phyloP scores from a whole-genome alignment of 2,113 vertebrate genomes.

The Chloebia gouldiae region DNA sequence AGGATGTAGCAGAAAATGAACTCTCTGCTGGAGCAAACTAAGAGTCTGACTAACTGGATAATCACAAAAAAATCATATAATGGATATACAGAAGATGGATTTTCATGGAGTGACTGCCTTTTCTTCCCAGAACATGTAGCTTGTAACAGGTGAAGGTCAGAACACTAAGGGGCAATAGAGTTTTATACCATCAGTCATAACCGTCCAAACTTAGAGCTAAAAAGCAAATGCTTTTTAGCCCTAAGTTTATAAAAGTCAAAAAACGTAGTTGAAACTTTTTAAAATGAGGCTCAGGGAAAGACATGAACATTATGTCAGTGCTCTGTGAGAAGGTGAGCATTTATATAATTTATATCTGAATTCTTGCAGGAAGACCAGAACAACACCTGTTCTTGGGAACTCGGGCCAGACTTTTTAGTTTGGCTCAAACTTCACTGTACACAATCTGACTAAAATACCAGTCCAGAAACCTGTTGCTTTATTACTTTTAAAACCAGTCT shows the following conservation, averaged over 20 bases:
- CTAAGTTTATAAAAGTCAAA: not conserved
- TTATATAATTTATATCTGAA: not conserved
- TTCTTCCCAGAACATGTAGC: not conserved
- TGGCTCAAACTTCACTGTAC: not conserved
- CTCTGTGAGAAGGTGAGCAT: not conserved
- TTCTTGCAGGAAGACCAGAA: not conserved
- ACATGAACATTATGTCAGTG: not conserved
- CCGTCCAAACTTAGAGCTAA: no score
- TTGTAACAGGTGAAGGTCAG: not conserved
- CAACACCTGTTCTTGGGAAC: not conserved
- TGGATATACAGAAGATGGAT: not conserved
- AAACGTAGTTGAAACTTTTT: not conserved
- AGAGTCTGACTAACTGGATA: not conserved
- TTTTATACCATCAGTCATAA: not conserved
- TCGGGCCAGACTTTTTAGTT: not conserved
- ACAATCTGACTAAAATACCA: not conserved
- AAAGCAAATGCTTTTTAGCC: not conserved
- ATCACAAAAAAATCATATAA: not conserved
- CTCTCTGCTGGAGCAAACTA: not conserved
- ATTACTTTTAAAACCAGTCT: not conserved
- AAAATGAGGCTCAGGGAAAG: not conserved
- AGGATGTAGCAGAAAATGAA: not conserved
- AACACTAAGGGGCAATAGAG: not conserved
- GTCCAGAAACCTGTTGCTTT: not conserved
- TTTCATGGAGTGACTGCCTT: not conserved